Percentiles rank a stretch among this genome's conserved stretches.
These are phyloP conservation scores for Cyprinodon variegatus DNA, from an alignment of 2,113 vertebrate species.

Conservation along the genomic window DNA sequence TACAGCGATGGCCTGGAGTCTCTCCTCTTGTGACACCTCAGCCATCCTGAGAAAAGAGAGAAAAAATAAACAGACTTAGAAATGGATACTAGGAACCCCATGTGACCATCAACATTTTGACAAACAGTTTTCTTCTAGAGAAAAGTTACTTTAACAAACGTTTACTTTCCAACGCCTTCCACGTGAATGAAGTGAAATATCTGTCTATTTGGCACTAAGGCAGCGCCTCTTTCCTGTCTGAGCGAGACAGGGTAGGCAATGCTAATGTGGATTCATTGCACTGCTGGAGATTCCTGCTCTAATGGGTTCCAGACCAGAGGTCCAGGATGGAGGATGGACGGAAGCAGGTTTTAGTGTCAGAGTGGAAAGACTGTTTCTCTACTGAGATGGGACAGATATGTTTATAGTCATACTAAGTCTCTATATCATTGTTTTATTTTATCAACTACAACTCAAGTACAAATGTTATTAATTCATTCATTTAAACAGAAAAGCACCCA, in stretches of 20 bases:
- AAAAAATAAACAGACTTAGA: conserved; percentile 11
- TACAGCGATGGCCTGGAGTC: conserved; percentile 81
- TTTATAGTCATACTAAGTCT: neutral
- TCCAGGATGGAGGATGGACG: conserved; percentile 57
- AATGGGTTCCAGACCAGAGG: conserved; percentile 79
- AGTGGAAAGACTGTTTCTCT: conserved; percentile 18
- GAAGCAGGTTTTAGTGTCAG: conserved; percentile 36
- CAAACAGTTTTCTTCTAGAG: conserved; percentile 18
- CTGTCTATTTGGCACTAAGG: conserved; percentile 42
- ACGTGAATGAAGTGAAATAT: conserved; percentile 46
- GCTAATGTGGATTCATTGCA: conserved; percentile 53
- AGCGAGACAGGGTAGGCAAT: conserved; percentile 49
- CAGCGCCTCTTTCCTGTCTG: conserved; percentile 50
- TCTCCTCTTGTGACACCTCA: conserved; percentile 82
- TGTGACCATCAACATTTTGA: conserved; percentile 4
- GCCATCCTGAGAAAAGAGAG: conserved; percentile 72
- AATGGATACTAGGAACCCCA: conserved; percentile 2
- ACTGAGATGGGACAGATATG: neutral
- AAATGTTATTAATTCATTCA: neutral
- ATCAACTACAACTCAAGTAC: neutral
- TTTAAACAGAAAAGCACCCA: neutral
- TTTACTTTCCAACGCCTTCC: conserved; percentile 44
- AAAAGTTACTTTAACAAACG: neutral
- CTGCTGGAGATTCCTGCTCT: conserved; percentile 76
- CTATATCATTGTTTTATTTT: neutral